Conservation (phyloP, 2,797 vertebrate species). For the Cirrhinus mrigala region DNA sequence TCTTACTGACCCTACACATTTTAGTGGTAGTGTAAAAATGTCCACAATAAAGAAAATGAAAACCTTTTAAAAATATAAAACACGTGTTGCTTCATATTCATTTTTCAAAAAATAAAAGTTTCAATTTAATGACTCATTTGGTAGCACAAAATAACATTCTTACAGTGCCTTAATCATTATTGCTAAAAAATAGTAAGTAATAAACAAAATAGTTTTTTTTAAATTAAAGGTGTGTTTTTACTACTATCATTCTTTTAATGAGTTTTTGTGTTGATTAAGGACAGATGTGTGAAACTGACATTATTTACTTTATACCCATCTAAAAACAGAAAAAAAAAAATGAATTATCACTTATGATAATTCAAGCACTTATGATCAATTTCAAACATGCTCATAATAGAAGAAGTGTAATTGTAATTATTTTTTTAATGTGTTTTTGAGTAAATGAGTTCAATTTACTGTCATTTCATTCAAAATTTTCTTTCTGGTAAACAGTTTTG, state of each 20-base stretch:
- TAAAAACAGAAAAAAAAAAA: neutral
- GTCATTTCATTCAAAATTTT: neutral
- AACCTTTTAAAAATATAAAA: neutral
- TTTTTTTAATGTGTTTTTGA: too few species aligned
- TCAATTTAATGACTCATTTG: neutral
- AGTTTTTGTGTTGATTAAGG: neutral
- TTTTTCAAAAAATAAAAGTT: accelerated
- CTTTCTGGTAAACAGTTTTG: neutral
- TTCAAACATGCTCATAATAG: too few species aligned
- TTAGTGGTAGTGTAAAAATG: neutral
- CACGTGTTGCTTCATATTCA: neutral
- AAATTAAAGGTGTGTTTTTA: neutral
- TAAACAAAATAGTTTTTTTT: too few species aligned
- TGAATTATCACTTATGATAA: too few species aligned
- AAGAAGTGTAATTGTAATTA: too few species aligned
- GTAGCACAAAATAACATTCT: neutral
- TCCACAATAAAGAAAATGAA: neutral
- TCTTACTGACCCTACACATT: neutral
- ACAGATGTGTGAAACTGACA: neutral
- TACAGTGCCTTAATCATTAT: neutral
- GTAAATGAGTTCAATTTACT: neutral
- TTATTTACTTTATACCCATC: neutral
- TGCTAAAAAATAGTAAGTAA: neutral
- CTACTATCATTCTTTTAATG: neutral
- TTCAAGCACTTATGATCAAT: too few species aligned